These are phyloP conservation scores for Pyxicephalus adspersus DNA, from an alignment of 2,113 vertebrate species.

Conservation along the genomic window DNA sequence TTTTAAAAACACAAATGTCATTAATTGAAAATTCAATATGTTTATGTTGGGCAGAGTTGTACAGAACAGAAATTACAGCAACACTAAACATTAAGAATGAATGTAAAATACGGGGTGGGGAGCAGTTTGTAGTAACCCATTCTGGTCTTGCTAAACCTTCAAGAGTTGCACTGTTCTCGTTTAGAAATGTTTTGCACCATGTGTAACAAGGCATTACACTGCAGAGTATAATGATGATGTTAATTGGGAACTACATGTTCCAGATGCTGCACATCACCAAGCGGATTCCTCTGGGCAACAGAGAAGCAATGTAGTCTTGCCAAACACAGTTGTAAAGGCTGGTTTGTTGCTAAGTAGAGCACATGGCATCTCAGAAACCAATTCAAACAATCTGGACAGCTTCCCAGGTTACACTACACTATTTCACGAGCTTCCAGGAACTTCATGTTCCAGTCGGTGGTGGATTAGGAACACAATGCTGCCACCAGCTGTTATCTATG, in stretches of 20 bases:
- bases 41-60: no score
- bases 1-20: no score
- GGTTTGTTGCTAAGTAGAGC: constrained; percentile 61
- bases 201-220: constrained; percentile 63
- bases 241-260: constrained; percentile 77
- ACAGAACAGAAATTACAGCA: no score
- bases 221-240: constrained; percentile 72
- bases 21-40: no score
- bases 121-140: no score
- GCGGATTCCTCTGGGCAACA: constrained; percentile 68
- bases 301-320: constrained; percentile 64
- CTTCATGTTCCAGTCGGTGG: constrained; percentile 31
- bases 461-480: constrained; percentile 48
- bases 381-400: constrained; percentile 61
- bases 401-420: constrained; percentile 57
- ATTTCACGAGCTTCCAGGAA: constrained; percentile 46
- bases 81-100: no score
- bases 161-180: background rate
- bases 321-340: constrained; percentile 65
- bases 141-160: no score
- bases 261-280: constrained; percentile 75
- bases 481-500: constrained; percentile 49
- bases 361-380: constrained; percentile 64
- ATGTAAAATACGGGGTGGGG: no score
- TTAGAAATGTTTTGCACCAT: background rate